Evolutionary conservation across 2,888 invertebrate species (phyloP).

Genomic region (Stratiomys singularior): DNA sequence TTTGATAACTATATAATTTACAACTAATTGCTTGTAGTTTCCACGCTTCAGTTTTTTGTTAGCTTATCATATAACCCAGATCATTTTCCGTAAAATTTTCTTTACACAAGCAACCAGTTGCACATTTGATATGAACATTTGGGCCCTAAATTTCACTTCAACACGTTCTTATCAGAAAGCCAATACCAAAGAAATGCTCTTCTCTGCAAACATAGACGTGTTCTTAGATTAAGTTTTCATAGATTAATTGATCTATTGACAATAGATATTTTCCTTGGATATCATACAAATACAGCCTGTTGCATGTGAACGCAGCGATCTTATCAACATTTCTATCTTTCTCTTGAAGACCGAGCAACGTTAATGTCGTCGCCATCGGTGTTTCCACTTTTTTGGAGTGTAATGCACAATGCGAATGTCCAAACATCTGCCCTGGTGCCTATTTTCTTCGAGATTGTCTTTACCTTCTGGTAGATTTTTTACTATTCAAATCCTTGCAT

Average conservation of each 20-base stretch:
- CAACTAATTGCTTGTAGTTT: too few relatives aligned
- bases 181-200: conserved; percentile 31
- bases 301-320: conserved; percentile 14
- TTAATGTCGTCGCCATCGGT: background rate
- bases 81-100: too few relatives aligned
- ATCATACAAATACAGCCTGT: conserved; percentile 4
- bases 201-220: conserved; percentile 38
- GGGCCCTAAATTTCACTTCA: background rate
- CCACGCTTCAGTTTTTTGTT: too few relatives aligned
- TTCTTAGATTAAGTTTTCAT: conserved; percentile 16
- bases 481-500: conserved; percentile 36
- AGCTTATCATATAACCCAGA: too few relatives aligned
- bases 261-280: background rate
- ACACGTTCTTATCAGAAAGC: conserved; percentile 23
- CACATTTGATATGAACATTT: background rate
- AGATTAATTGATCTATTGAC: conserved; percentile 40
- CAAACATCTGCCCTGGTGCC: conserved; percentile 42
- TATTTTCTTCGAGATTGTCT: conserved; percentile 27
- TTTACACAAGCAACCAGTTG: background rate
- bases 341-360: background rate
- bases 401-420: conserved; percentile 23
- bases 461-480: conserved; percentile 30
- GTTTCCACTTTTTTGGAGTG: background rate
- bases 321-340: conserved; percentile 16
- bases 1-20: too few relatives aligned